These are phyloP conservation scores for Temnothorax longispinosus DNA, from an alignment of 1,140 invertebrate genomes.

Conservation along the genomic window DNA sequence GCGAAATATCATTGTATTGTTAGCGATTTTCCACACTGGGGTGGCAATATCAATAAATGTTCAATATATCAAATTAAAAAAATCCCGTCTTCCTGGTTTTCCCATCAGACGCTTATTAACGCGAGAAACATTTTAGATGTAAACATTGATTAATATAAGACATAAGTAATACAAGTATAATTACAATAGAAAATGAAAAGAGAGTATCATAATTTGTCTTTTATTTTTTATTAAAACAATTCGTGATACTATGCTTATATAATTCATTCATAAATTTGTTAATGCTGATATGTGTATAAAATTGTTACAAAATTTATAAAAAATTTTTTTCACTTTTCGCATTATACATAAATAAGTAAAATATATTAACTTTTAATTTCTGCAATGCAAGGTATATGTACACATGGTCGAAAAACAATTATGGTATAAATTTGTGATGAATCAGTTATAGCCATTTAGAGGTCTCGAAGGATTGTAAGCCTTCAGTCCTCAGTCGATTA, in stretches of 20 bases:
- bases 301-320: not conserved
- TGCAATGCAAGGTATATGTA: not conserved
- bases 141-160: not conserved
- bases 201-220: not conserved
- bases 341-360: not conserved
- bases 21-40: slow-evolving; percentile 54
- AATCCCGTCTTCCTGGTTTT: not conserved
- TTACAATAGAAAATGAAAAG: not conserved
- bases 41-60: slow-evolving; percentile 71
- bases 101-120: not conserved
- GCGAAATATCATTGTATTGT: slow-evolving; percentile 65
- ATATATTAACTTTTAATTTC: not conserved
- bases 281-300: not conserved
- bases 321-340: no score
- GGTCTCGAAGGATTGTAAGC: slow-evolving; percentile 92
- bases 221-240: slow-evolving; percentile 2
- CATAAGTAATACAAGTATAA: not conserved
- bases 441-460: slow-evolving; percentile 83
- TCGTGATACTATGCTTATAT: not conserved
- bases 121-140: not conserved
- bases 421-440: not conserved
- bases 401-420: not conserved
- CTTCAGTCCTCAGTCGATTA: slow-evolving; percentile 93
- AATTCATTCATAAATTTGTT: not conserved
- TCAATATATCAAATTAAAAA: slow-evolving; percentile 64